Evolutionary conservation across 2,113 vertebrate genomes (phyloP), one percentile per base, ranked within the genome.

Genomic region (Stictonetta naevosa): DNA sequence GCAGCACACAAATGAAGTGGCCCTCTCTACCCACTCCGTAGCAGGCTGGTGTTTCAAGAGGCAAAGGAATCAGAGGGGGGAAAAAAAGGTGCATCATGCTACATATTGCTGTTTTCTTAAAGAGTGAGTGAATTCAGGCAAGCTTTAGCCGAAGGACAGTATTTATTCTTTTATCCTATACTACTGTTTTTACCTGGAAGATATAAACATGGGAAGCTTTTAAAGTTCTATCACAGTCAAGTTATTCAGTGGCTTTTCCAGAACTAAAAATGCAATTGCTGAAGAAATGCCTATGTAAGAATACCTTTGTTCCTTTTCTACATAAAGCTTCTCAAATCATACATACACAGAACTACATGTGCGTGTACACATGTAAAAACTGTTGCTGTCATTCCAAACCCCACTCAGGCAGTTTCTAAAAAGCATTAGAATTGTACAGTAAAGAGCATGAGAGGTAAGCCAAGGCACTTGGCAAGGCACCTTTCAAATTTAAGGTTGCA

Each of bases 321-420:
- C 2, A 8, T 4, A 7, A 21, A 44, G 50, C 25, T 72, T 76
- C 29, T 34, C 11, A 12, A 29, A 76, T 63, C 11, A 16, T 26
- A 46, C 3, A 40, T 2, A 44, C 1, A 8, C 16, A 78, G 6
- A 71, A 63, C 8, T n/a, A 40, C 26, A 4, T 7, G 36, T 7
- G 36, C 40, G 36, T 28, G 15, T 18, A 17, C 26, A 28, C 2
- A 3, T 8, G 28, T 6, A 64, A 40, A 40, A 40, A 20, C 40
- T 7, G 17, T 20, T 64, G 17, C 26, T 29, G 11, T 13, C 26
- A 64, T 20, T 29, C 28, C 26, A 29, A 40, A 20, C 62, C 38
- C 31, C 3, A 17, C 3, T 19, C 42, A n/a, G 0, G 0, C 3
- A 26, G 36, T 18, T 13, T 36, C 56, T 52, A n/a, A 0, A 1